Evolutionary conservation across 2,797 vertebrate genomes (phyloP), one percentile per base, ranked within the genome.

Genomic region (Bucorvus abyssinicus): DNA sequence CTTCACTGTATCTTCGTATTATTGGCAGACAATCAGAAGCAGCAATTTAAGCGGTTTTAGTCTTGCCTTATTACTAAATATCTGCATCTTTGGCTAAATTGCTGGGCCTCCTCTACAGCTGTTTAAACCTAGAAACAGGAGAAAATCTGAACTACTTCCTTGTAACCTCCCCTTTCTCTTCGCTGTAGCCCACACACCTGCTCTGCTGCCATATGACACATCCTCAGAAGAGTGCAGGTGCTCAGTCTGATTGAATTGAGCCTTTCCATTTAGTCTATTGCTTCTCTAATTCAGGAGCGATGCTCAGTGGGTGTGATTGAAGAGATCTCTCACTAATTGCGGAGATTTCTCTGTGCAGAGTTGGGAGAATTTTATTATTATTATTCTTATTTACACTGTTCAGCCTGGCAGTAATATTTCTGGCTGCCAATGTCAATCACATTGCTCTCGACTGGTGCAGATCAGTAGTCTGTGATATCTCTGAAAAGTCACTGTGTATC

Each of bases 361-460:
- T 92, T 96, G 73, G 68, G 95, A 69, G 77, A 63, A 55, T 6
- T 40, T 91, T 96, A 96, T 70, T 65, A 93, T 40, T 40, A 40
- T 95, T 91, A 91, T 61, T 96, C 88, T 96, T 98, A 96, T 97
- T 97, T 97, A 97, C 87, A 83, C 50, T 93, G 69, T 84, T 97
- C 86, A 95, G 84, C 92, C 95, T 97, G 87, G 79, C 13, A 27
- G 92, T 89, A 96, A 95, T 97, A 97, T 95, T 97, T 97, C 94
- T 98, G 83, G 95, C 95, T 96, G 76, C 85, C 52, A 55, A 10
- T 93, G 96, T 96, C 94, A 96, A 96, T 93, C 95, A 91, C 83
- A 90, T 93, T 95, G 93, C 95, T 97, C 91, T 95, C 97, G 94
- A 97, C 90, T 97, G 87, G 60, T 65, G 9, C 87, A 95, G 84